phyloP scores from a whole-genome alignment of 2,797 vertebrate species.

The Enteromius paludinosus region DNA sequence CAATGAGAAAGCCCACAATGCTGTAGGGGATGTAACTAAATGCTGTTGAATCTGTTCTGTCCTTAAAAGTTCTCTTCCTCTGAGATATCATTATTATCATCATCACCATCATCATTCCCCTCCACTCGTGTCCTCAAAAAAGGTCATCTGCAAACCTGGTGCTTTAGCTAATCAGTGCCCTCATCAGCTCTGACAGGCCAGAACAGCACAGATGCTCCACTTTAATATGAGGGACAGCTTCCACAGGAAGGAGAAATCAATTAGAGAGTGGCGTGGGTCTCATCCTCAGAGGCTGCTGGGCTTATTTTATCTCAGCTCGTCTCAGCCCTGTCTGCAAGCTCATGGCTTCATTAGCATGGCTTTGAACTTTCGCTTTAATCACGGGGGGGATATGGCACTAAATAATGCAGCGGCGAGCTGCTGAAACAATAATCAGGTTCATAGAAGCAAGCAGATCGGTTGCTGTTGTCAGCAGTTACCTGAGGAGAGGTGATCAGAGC shows the following conservation, averaged over 20 bases:
- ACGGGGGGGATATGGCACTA: conserved; percentile 18
- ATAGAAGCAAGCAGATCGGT: neutral
- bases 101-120: conserved; percentile 32
- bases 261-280: conserved; percentile 44
- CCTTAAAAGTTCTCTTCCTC: neutral
- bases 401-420: conserved; percentile 49
- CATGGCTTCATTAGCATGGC: conserved; percentile 46
- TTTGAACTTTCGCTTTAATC: conserved; percentile 59
- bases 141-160: conserved; percentile 54
- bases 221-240: conserved; percentile 44
- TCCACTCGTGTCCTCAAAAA: conserved; percentile 46
- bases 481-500: conserved; percentile 31
- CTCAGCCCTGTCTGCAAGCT: conserved; percentile 29
- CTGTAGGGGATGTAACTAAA: neutral
- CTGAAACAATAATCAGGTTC: conserved; percentile 41
- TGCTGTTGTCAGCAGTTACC: conserved; percentile 40
- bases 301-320: conserved; percentile 42
- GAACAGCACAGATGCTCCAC: conserved; percentile 25
- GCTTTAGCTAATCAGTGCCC: conserved; percentile 50
- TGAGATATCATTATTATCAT: conserved; percentile 16
- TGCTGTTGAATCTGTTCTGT: neutral
- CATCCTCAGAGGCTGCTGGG: conserved; percentile 26
- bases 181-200: conserved; percentile 55
- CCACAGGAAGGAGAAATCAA: conserved; percentile 51
- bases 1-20: neutral